Evolutionary conservation across 2,888 invertebrate genomes (phyloP), one percentile per base, ranked within the genome.

Genomic region (Muschampia plurimacula): DNA sequence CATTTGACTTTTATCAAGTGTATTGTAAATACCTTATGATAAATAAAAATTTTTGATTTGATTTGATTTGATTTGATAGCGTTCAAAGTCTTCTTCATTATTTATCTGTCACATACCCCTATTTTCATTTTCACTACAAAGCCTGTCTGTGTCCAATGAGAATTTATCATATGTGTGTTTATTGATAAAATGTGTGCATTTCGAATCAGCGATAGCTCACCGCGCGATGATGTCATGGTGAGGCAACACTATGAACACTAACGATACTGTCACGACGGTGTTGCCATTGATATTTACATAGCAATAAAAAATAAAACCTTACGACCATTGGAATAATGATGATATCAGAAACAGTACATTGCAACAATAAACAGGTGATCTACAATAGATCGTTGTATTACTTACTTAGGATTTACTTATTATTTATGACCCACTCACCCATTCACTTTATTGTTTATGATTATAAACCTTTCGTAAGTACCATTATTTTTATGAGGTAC

Each of bases 231-330:
- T 65, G 70, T 65, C 65, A 65, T 36, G 10, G 8, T 46, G 64
- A 70, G 65, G 70, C 70, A 70, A 69, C 64, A 52, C 52, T 52
- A 8, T 15, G 52, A 52, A 52, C 52, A 65, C 57, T 63, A 55
- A 57, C 69, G 46, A 32, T n/a, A 66, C 57, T 41, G 55, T 64
- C 69, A 64, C 69, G 63, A 39, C 44, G 44, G 63, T 70, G 57
- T 65, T 70, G 70, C 70, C 64, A 65, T 57, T 15, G 57, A 46
- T 65, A 70, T 70, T 70, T 65, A 55, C 70, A 70, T 65, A 70
- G 32, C 64, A 70, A 65, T 70, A 63, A 69, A 63, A 65, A 22
- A 22, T 22, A 22, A 22, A 22, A 22, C 64, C 70, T 57, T 57
- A 65, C 70, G 32, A 46, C 65, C 65, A 59, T 65, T 9, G 55